Percentiles rank a stretch among this genome's conserved stretches.
Evolutionary conservation across 2,797 vertebrate genomes (phyloP).

Genomic region (Spea hammondii): DNA sequence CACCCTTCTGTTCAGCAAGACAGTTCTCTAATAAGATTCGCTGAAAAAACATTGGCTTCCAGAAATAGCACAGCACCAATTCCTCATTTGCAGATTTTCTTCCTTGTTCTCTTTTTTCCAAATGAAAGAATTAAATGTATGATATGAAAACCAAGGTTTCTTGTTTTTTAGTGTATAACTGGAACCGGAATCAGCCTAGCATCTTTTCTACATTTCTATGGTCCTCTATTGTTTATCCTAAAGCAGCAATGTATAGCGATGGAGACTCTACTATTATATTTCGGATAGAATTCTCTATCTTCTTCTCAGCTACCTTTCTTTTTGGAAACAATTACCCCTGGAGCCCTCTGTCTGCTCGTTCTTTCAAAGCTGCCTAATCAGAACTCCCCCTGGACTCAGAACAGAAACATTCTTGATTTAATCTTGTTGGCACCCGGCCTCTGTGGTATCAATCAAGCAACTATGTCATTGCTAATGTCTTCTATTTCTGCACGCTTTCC

Average conservation of each 20-base stretch:
- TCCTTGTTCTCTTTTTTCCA: background rate
- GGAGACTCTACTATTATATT: background rate
- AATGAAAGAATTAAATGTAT: background rate
- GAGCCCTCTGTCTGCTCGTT: background rate
- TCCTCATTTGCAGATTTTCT: slow-evolving; percentile 4
- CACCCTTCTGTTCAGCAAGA: background rate
- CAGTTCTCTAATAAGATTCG: background rate
- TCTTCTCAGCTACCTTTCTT: slow-evolving; percentile 27
- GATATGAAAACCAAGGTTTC: background rate
- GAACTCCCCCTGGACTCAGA: slow-evolving; percentile 21
- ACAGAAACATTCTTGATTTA: slow-evolving; percentile 46
- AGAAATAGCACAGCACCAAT: slow-evolving; percentile 1
- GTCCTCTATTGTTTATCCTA: background rate
- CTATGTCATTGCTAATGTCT: slow-evolving; percentile 17
- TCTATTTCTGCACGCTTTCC: slow-evolving; percentile 40
- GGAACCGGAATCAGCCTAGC: too few relatives aligned
- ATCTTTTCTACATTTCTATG: too few relatives aligned
- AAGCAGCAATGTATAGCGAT: background rate
- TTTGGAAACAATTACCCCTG: background rate
- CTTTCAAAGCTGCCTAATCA: slow-evolving; percentile 12
- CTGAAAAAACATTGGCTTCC: slow-evolving; percentile 2
- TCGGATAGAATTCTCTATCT: slow-evolving; percentile 4
- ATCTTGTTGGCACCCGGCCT: background rate
- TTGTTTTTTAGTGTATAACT: background rate
- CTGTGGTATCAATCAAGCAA: background rate